These are phyloP conservation scores for Gymnothorax reevesii DNA, from an alignment of 2,797 vertebrate species.

Conservation along the genomic window DNA sequence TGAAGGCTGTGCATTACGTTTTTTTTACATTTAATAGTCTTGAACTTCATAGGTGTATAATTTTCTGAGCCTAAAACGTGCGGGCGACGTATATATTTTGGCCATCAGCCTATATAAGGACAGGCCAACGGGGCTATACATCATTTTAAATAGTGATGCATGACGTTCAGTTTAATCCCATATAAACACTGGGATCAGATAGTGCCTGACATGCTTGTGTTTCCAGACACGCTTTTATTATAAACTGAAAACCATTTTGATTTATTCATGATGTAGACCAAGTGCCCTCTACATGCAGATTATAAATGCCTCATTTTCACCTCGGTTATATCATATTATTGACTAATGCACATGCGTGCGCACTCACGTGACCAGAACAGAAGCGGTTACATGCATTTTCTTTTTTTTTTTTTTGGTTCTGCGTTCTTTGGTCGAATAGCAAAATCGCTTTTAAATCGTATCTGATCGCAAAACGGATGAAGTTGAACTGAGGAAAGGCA, in stretches of 20 bases:
- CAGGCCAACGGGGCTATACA: not conserved
- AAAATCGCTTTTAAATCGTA: constrained; percentile 10
- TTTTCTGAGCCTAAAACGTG: not conserved
- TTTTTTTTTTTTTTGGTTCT: not conserved
- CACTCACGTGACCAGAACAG: constrained; percentile 20
- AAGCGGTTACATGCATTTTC: constrained; percentile 9
- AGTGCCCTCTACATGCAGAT: constrained; percentile 2
- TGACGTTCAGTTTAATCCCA: constrained; percentile 3
- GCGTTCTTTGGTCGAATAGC: constrained; percentile 23
- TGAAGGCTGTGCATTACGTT: not conserved
- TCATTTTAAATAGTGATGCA: constrained; percentile 13
- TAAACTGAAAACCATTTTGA: constrained; percentile 22
- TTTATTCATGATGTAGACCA: constrained; percentile 16
- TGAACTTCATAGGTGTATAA: constrained; percentile 1
- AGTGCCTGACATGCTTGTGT: constrained; percentile 15
- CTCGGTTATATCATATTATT: constrained; percentile 7
- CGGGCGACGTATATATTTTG: not conserved
- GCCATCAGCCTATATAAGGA: not conserved
- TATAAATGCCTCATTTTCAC: constrained; percentile 17
- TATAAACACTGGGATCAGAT: constrained; percentile 14
- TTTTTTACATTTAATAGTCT: not conserved
- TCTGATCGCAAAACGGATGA: constrained; percentile 32
- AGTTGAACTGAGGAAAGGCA: constrained; percentile 30
- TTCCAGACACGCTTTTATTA: constrained; percentile 9
- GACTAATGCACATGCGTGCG: constrained; percentile 18